These are phyloP conservation scores for Moxostoma hubbsi DNA, from an alignment of 2,797 vertebrate genomes.

Conservation along the genomic window DNA sequence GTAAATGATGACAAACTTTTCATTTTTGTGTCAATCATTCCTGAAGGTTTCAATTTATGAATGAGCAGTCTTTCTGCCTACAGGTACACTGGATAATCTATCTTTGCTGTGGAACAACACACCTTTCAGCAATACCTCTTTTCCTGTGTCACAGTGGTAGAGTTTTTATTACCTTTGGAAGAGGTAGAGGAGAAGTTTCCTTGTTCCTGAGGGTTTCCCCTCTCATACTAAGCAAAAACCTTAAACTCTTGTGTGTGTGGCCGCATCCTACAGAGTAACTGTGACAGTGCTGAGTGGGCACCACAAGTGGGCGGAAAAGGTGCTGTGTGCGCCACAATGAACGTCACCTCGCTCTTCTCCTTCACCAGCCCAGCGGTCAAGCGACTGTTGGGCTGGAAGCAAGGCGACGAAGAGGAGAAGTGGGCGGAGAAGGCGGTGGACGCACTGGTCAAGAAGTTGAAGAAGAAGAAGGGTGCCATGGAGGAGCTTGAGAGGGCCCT, in stretches of 20 bases:
- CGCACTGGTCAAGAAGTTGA: conserved; percentile 76
- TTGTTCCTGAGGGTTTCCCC: not conserved
- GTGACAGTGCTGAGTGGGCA: conserved; percentile 48
- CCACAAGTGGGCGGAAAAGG: no score
- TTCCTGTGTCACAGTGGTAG: conserved; percentile 16
- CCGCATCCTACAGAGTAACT: conserved; percentile 7
- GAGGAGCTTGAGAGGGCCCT: conserved; percentile 81
- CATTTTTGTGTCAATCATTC: no score
- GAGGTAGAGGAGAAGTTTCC: not conserved
- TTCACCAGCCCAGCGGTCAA: conserved; percentile 97
- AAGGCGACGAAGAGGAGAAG: conserved; percentile 97
- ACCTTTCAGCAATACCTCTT: not conserved
- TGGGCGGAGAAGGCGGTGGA: conserved; percentile 97
- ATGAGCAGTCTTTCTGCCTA: conserved; percentile 23
- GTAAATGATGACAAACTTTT: no score
- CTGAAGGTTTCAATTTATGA: conserved; percentile 12
- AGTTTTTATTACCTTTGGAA: conserved; percentile 23
- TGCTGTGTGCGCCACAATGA: no score
- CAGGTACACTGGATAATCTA: conserved; percentile 43
- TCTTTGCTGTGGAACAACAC: conserved; percentile 20
- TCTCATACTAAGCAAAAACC: not conserved
- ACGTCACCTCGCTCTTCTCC: conserved; percentile 96
- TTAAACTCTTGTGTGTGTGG: not conserved
- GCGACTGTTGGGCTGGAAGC: conserved; percentile 94
- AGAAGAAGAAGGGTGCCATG: conserved; percentile 87